Evolutionary conservation across 2,113 vertebrate genomes (phyloP).

Genomic region (Erinaceus europaeus): DNA sequence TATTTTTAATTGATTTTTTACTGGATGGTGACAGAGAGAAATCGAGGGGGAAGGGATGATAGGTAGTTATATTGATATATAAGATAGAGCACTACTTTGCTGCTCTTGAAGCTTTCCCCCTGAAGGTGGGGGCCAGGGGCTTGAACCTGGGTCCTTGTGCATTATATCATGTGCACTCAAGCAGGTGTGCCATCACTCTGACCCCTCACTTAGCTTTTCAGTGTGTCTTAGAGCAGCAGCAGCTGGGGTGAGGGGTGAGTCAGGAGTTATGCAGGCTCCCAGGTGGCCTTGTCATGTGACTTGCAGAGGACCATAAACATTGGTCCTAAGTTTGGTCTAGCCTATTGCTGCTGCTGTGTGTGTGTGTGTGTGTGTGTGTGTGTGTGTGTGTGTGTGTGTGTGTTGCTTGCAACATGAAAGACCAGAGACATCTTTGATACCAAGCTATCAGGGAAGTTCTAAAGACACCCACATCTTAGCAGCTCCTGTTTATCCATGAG

Average conservation of each 20-base stretch:
- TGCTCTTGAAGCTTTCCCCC: no score
- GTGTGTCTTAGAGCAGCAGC: background rate
- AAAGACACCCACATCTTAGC: constrained; percentile 69
- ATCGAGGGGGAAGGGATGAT: no score
- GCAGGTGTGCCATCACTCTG: no score
- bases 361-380: constrained; percentile 53
- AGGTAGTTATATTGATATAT: no score
- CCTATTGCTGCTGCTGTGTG: no score
- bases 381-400: constrained; percentile 51
- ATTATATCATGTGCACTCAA: no score
- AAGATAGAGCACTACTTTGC: no score
- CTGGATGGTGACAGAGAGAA: no score
- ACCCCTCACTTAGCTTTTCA: background rate
- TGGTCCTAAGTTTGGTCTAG: constrained; percentile 24
- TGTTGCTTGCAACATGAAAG: constrained; percentile 68
- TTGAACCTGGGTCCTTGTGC: no score
- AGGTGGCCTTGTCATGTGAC: constrained; percentile 41
- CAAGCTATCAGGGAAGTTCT: constrained; percentile 61
- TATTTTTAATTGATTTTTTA: no score
- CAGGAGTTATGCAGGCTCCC: background rate
- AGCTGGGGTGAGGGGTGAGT: background rate
- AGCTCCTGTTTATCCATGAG: constrained; percentile 45
- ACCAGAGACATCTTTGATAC: constrained; percentile 72
- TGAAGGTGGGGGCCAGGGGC: no score
- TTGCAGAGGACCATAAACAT: constrained; percentile 48